Conservation (phyloP, 2,113 vertebrate genomes). For the Pseudolaguvia tuberculata region DNA sequence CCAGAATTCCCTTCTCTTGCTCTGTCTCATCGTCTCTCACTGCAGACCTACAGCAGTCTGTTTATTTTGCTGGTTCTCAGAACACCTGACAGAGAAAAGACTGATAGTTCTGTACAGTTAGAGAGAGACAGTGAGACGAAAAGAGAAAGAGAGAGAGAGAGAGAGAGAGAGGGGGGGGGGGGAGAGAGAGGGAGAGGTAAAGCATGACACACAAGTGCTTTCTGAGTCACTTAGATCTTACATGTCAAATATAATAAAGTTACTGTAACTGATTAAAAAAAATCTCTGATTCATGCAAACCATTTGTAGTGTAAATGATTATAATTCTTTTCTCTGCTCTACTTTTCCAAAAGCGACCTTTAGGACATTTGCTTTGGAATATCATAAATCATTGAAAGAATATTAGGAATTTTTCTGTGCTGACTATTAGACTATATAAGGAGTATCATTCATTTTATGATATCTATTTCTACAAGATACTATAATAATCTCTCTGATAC, state of each 20-base stretch:
- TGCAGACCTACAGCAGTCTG: constrained; percentile 83
- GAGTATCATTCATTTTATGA: background rate
- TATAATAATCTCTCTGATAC: too few relatives aligned
- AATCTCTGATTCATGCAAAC: constrained; percentile 2
- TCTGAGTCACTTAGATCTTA: constrained; percentile 4
- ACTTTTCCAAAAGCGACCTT: background rate
- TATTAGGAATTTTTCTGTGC: background rate
- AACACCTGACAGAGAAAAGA: constrained; percentile 60
- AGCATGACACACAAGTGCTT: background rate
- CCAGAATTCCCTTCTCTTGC: constrained; percentile 52
- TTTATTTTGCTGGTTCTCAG: constrained; percentile 73
- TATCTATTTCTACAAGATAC: background rate
- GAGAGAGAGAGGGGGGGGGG: too few relatives aligned
- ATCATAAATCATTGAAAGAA: too few relatives aligned
- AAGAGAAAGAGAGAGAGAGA: background rate
- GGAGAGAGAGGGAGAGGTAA: background rate
- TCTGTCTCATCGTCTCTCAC: constrained; percentile 68
- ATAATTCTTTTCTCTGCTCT: background rate
- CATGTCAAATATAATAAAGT: constrained; percentile 12
- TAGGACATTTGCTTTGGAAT: background rate
- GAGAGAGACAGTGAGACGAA: constrained; percentile 1
- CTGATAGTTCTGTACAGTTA: constrained; percentile 48
- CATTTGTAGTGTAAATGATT: background rate
- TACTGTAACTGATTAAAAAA: constrained; percentile 5
- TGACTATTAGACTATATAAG: background rate